These are phyloP conservation scores for Hydra vulgaris DNA, from an alignment of 30 jellyfish, hydroid and myxozoan genomes.

Conservation along the genomic window DNA sequence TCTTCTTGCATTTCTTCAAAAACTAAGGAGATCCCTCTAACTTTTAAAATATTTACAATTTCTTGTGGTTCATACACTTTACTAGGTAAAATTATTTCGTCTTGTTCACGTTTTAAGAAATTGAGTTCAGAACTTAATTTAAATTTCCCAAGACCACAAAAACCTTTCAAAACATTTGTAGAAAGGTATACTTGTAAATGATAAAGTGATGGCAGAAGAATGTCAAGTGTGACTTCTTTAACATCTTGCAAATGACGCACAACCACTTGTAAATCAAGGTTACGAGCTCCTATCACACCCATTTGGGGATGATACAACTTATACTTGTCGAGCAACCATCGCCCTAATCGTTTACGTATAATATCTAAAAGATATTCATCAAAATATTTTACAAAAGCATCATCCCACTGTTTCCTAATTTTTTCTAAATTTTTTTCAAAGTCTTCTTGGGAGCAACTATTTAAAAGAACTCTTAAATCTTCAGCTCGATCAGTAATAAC, in stretches of 20 bases:
- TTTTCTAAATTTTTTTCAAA: conserved; percentile 53
- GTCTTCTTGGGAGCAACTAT: conserved; percentile 57
- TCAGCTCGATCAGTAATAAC: conserved; percentile 61
- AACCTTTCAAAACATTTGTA: conserved; percentile 68
- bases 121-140: conserved; percentile 53
- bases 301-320: conserved; percentile 66
- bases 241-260: conserved; percentile 86
- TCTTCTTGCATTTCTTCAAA: conserved; percentile 34
- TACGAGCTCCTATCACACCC: conserved; percentile 70
- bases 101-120: conserved; percentile 61
- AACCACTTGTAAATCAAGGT: conserved; percentile 51
- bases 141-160: conserved; percentile 63
- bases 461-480: conserved; percentile 54
- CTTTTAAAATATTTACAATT: conserved; percentile 27
- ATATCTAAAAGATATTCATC: conserved; percentile 42
- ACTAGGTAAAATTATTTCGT: conserved; percentile 38
- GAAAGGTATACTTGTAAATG: conserved; percentile 67
- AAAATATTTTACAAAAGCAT: conserved; percentile 45
- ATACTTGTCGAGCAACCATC: conserved; percentile 79
- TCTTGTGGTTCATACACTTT: conserved; percentile 32
- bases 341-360: conserved; percentile 66
- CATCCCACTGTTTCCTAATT: conserved; percentile 57
- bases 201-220: conserved; percentile 51
- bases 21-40: conserved; percentile 26
- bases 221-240: conserved; percentile 58